A percentile compares a stretch with the other conserved stretches of the same genome.
Evolutionary conservation across 2,797 vertebrate genomes (phyloP).

Genomic region (Momotus momota): DNA sequence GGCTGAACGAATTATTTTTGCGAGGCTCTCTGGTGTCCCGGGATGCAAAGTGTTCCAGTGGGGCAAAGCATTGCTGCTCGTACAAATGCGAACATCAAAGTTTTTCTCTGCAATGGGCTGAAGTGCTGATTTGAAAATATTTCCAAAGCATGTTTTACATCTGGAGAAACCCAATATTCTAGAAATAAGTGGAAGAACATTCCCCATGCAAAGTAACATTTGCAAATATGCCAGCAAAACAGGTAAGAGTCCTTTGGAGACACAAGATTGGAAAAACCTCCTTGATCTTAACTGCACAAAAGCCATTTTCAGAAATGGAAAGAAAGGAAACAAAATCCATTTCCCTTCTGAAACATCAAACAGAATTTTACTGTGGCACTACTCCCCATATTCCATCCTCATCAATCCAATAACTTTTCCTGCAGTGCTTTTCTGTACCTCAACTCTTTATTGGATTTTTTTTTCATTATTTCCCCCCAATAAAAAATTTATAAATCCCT

Average conservation of each 20-base stretch:
- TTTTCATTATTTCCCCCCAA: not conserved
- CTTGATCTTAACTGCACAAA: not conserved
- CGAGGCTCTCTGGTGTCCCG: not conserved
- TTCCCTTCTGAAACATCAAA: not conserved
- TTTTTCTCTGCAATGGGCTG: not conserved
- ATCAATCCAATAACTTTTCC: not conserved
- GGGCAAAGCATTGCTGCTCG: not conserved
- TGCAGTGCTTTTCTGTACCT: not conserved
- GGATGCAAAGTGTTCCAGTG: not conserved
- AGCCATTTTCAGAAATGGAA: not conserved
- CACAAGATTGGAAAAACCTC: not conserved
- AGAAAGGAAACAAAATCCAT: constrained; percentile 3
- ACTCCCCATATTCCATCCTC: not conserved
- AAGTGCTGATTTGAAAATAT: constrained; percentile 37
- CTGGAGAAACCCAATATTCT: not conserved
- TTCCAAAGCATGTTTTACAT: constrained; percentile 20
- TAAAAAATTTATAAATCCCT: not conserved
- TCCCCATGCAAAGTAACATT: not conserved
- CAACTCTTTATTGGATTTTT: not conserved
- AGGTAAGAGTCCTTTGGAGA: not conserved
- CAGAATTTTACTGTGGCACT: not conserved
- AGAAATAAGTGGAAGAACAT: not conserved
- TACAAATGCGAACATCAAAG: constrained; percentile 3
- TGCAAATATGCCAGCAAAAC: not conserved
- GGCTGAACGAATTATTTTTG: not conserved